Evolutionary conservation across 2,113 vertebrate species (phyloP).

Genomic region (Paralichthys olivaceus): DNA sequence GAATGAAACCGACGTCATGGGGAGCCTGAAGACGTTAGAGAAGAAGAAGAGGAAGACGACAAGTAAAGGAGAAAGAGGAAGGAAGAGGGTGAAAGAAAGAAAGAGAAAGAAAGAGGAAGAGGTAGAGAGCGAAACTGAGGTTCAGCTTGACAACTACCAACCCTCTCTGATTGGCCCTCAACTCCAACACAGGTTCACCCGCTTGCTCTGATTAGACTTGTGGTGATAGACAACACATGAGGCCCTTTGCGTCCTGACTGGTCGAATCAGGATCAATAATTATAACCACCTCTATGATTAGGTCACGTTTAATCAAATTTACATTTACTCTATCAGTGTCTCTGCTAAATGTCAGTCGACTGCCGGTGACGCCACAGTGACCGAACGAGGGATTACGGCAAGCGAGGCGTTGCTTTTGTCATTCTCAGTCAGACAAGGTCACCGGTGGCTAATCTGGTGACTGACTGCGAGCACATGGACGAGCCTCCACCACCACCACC

Average conservation of each 20-base stretch:
- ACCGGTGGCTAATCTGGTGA: constrained; percentile 58
- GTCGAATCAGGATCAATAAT: neutral
- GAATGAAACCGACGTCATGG: neutral
- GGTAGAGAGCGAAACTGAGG: neutral
- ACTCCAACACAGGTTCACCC: neutral
- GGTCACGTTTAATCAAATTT: neutral
- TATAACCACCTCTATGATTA: neutral
- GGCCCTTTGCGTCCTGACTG: neutral
- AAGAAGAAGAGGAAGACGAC: neutral
- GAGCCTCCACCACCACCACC: constrained; percentile 29
- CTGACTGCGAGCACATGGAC: constrained; percentile 10
- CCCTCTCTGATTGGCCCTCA: neutral
- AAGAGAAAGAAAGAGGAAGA: neutral
- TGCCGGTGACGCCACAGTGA: too few species aligned
- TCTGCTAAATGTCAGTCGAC: too few species aligned
- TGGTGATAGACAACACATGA: neutral
- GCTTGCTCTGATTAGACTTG: neutral
- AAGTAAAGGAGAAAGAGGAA: neutral
- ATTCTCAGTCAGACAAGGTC: constrained; percentile 40
- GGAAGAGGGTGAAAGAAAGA: neutral
- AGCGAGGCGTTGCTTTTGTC: neutral
- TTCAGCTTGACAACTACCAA: too few species aligned
- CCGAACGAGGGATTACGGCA: neutral
- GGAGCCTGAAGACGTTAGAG: neutral
- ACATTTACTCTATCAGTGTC: too few species aligned